Evolutionary conservation across 2,888 invertebrate genomes (phyloP).

Genomic region (Ennomos quercinarius): DNA sequence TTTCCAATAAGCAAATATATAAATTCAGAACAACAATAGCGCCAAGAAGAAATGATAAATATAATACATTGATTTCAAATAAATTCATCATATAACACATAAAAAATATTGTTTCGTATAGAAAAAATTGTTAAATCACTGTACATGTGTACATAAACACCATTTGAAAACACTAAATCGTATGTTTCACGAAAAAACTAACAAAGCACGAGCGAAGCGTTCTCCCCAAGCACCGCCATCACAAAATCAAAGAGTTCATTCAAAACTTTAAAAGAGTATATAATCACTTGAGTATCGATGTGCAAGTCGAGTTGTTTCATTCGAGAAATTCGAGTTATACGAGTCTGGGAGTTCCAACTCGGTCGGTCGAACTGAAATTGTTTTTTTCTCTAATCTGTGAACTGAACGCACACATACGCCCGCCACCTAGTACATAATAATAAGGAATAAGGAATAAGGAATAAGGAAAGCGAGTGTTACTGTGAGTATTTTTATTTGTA

Average conservation of each 20-base stretch:
- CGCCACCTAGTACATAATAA: too few relatives aligned
- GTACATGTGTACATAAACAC: slow-evolving; percentile 54
- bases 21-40: slow-evolving; percentile 69
- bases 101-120: slow-evolving; percentile 41
- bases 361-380: too few relatives aligned
- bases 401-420: too few relatives aligned
- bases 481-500: too few relatives aligned
- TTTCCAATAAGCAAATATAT: slow-evolving; percentile 66
- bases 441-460: too few relatives aligned
- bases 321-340: too few relatives aligned
- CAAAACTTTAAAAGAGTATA: too few relatives aligned
- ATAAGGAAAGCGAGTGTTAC: too few relatives aligned
- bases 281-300: too few relatives aligned
- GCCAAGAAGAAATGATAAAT: slow-evolving; percentile 60
- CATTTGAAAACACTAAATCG: slow-evolving; percentile 60
- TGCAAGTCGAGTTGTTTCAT: too few relatives aligned
- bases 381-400: too few relatives aligned
- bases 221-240: slow-evolving; percentile 80
- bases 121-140: slow-evolving; percentile 38
- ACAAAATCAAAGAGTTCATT: slow-evolving; percentile 56
- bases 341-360: too few relatives aligned
- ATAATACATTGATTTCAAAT: slow-evolving; percentile 51
- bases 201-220: slow-evolving; percentile 70
- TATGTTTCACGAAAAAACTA: slow-evolving; percentile 66
- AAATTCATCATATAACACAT: slow-evolving; percentile 52